phyloP scores from a whole-genome alignment of 1,140 invertebrate species.

The Panagrolaimus sp. region DNA sequence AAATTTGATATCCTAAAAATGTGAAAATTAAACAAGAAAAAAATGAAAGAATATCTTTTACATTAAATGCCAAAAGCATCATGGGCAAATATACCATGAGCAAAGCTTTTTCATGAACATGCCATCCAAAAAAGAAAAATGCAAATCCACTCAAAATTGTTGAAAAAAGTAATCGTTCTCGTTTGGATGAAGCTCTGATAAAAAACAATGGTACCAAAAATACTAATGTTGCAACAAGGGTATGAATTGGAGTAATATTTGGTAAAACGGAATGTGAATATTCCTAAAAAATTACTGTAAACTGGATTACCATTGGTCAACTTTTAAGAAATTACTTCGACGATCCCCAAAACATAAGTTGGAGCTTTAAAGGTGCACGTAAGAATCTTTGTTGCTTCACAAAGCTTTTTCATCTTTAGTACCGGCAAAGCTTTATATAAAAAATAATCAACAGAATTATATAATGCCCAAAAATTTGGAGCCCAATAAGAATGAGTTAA shows the following conservation, averaged over 20 bases:
- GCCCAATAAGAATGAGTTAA: slow-evolving; percentile 98
- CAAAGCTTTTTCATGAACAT: slow-evolving; percentile 99
- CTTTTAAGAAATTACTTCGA: slow-evolving; percentile 40
- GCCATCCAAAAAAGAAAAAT: slow-evolving; percentile 96
- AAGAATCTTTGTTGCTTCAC: slow-evolving; percentile 13
- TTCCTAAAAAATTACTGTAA: slow-evolving; percentile 80
- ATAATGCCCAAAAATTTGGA: slow-evolving; percentile 96
- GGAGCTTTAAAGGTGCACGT: slow-evolving; percentile 36
- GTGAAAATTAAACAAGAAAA: slow-evolving; percentile 62
- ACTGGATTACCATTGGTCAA: slow-evolving; percentile 68
- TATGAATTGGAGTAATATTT: slow-evolving; percentile 76
- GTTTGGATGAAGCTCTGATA: slow-evolving; percentile 1
- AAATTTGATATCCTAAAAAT: slow-evolving; percentile 70
- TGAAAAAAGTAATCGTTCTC: slow-evolving; percentile 63
- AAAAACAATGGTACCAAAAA: not conserved
- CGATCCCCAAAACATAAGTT: slow-evolving; percentile 51
- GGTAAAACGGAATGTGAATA: slow-evolving; percentile 76
- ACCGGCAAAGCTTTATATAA: slow-evolving; percentile 28
- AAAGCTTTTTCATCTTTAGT: slow-evolving; percentile 11
- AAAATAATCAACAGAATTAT: slow-evolving; percentile 73
- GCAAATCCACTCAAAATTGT: slow-evolving; percentile 77
- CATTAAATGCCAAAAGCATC: slow-evolving; percentile 44
- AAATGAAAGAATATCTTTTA: too few relatives aligned
- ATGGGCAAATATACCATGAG: slow-evolving; percentile 66
- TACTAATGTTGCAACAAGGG: slow-evolving; percentile 71